phyloP scores from a whole-genome alignment of 2,888 invertebrate species.

The Callyntrura sp. region DNA sequence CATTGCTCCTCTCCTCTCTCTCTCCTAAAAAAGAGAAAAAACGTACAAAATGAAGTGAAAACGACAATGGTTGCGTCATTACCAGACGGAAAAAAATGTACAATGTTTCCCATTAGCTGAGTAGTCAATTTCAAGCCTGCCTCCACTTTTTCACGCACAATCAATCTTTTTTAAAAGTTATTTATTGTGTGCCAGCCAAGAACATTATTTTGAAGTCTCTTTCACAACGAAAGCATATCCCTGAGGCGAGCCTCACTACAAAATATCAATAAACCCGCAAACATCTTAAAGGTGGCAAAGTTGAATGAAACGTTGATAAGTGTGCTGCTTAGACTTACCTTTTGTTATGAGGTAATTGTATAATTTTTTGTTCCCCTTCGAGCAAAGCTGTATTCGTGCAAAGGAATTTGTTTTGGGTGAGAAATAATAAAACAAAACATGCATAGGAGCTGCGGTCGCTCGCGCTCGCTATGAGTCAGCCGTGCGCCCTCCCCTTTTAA shows the following conservation, averaged over 20 bases:
- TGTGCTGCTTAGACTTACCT: background rate
- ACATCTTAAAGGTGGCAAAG: too few species aligned
- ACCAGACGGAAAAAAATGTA: background rate
- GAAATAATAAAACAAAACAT: background rate
- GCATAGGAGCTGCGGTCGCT: background rate
- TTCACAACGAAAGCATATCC: too few species aligned
- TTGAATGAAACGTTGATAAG: too few species aligned
- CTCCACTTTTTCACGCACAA: background rate
- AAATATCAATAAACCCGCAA: too few species aligned
- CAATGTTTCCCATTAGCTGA: background rate
- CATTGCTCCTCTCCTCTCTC: slow-evolving; percentile 13
- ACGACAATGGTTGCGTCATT: background rate
- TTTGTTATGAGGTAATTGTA: background rate
- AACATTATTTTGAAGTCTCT: background rate
- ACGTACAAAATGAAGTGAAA: background rate
- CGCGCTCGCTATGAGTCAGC: background rate
- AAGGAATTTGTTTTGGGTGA: background rate
- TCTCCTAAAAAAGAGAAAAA: background rate
- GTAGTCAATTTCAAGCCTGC: background rate
- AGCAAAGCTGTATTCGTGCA: slow-evolving; percentile 14
- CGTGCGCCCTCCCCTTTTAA: slow-evolving; percentile 56
- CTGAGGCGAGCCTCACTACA: too few species aligned
- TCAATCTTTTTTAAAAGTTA: too few species aligned
- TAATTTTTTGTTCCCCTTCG: background rate
- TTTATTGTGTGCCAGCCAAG: background rate